phyloP scores from a whole-genome alignment of 2,888 invertebrate species.

The Pseudococcus jackbeardsleyi region DNA sequence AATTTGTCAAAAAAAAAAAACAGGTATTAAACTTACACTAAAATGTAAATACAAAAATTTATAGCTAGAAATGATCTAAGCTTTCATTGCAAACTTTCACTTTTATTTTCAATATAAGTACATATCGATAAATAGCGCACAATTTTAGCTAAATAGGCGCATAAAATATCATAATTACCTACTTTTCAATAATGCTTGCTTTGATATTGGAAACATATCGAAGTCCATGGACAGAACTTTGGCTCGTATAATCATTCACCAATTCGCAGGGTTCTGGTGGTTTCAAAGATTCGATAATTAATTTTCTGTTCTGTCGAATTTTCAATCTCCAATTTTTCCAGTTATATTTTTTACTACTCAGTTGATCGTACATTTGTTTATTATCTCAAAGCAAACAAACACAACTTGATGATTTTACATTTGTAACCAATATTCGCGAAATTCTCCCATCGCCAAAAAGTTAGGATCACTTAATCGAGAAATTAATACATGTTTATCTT shows the following conservation, averaged over 20 bases:
- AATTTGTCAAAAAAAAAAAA: too few relatives aligned
- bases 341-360: not conserved
- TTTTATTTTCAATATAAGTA: too few relatives aligned
- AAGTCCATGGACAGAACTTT: constrained; percentile 68
- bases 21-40: not conserved
- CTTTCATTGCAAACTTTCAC: too few relatives aligned
- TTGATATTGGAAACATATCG: constrained; percentile 66
- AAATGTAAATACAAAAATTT: too few relatives aligned
- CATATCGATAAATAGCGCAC: too few relatives aligned
- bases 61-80: too few relatives aligned
- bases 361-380: not conserved
- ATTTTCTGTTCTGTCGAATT: constrained; percentile 23
- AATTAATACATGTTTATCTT: not conserved
- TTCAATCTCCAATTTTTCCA: constrained; percentile 36
- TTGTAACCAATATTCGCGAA: not conserved
- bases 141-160: not conserved
- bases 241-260: constrained; percentile 66
- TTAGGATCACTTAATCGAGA: not conserved
- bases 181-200: constrained; percentile 66
- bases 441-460: not conserved
- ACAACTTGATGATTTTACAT: not conserved
- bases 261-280: constrained; percentile 63
- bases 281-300: constrained; percentile 16
- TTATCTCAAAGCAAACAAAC: not conserved
- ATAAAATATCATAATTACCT: constrained; percentile 8